Conservation (phyloP, 1,140 invertebrate species). For the Pseudobourletiella spinata region DNA sequence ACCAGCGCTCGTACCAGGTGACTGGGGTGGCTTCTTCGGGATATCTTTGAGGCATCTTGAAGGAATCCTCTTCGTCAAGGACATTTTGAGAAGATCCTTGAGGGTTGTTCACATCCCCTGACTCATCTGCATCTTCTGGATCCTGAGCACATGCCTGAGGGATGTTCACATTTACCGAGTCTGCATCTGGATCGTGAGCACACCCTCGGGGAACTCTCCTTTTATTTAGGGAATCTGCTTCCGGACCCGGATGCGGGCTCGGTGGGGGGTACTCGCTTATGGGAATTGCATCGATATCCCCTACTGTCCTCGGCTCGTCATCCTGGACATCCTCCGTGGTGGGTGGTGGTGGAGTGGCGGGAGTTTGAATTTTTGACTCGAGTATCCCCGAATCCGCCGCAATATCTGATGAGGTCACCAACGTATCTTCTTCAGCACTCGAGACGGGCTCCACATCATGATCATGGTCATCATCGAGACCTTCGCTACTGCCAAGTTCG, state of each 20-base stretch:
- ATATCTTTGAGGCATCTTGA: too few species aligned
- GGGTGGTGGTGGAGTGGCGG: background rate
- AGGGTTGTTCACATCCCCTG: background rate
- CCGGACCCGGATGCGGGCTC: background rate
- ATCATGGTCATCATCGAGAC: background rate
- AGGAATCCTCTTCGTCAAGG: too few species aligned
- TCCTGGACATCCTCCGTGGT: too few species aligned
- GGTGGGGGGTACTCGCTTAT: background rate
- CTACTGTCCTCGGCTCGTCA: too few species aligned
- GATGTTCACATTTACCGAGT: background rate
- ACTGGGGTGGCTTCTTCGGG: background rate
- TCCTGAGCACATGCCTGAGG: too few species aligned
- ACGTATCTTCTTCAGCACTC: background rate
- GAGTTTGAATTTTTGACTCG: background rate
- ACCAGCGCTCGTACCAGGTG: conserved; percentile 40
- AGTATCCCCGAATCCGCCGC: background rate
- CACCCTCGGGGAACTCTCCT: too few species aligned
- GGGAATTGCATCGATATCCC: background rate
- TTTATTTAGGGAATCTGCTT: too few species aligned
- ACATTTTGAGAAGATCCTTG: too few species aligned
- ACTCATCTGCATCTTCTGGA: background rate
- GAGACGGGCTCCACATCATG: background rate
- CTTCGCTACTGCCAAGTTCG: too few species aligned
- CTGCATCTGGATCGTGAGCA: background rate
- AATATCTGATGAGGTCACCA: too few species aligned